Evolutionary conservation across 2,797 vertebrate species (phyloP).

Genomic region (Spinus pinus): DNA sequence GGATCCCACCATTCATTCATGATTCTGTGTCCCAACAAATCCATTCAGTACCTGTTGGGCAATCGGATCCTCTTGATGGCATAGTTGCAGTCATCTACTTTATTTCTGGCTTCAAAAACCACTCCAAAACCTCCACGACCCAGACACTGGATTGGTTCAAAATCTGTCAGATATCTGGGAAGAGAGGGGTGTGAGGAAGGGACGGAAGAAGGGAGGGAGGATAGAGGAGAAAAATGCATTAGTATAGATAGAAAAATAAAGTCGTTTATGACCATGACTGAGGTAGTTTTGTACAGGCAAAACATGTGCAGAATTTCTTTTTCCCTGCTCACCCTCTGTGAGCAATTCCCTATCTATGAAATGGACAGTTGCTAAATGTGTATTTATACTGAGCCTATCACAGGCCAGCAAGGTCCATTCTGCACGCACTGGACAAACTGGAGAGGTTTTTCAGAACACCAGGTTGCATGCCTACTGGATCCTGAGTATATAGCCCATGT

Average conservation of each 20-base stretch:
- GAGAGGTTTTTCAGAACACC: not conserved
- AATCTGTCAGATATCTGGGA: constrained; percentile 93
- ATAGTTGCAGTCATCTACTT: constrained; percentile 98
- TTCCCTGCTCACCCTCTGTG: not conserved
- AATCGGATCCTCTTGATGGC: constrained; percentile 98
- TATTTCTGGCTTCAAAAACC: constrained; percentile 96
- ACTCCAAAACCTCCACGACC: constrained; percentile 97
- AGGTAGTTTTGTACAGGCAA: not conserved
- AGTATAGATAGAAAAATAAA: not conserved
- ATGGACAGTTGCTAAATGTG: not conserved
- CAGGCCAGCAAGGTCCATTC: not conserved
- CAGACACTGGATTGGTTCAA: constrained; percentile 96
- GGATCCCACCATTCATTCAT: not conserved
- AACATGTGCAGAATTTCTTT: not conserved
- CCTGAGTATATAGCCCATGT: rapidly evolving
- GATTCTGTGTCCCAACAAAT: not conserved
- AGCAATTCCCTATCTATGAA: not conserved
- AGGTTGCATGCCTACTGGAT: not conserved
- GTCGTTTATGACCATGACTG: not conserved
- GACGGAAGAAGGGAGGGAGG: not conserved
- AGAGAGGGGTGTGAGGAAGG: not conserved
- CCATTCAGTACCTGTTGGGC: constrained; percentile 87
- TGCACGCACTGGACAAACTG: not conserved
- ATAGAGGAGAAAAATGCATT: not conserved
- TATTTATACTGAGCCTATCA: not conserved